Evolutionary conservation across 2,888 invertebrate genomes (phyloP), one percentile per base, ranked within the genome.

Genomic region (Allacma fusca): DNA sequence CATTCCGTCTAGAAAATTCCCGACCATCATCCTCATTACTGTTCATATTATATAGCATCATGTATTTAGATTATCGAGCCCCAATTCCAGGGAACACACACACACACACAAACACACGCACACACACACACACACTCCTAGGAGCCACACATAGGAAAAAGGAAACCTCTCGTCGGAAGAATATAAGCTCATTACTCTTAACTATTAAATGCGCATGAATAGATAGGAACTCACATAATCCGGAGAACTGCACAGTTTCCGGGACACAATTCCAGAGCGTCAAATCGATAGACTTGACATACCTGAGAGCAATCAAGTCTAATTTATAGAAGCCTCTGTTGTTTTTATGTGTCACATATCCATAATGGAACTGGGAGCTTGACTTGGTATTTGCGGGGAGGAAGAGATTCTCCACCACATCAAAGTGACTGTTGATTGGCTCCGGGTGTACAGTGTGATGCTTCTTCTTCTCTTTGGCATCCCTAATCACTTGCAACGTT

Each of bases 351-450:
- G 91, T 91, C 64, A 92, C 92, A 86, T 92, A 93, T 59, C 92
- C 93, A 86, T 91, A 92, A 84, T 91, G 90, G 87, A 91, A 92
- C 84, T 88, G 88, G 80, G 90, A 89, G 16, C 88, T 88, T 13
- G 88, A 85, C 81, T 88, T 83, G 62, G 77, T 89, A 28, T 89
- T 86, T 23, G 90, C 89, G 7, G 91, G 91, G 81, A 91, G 89
- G 85, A 90, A 91, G 34, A 91, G 87, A 75, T 90, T 89, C 82
- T 89, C 89, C 5, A 92, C 92, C 83, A 92, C 88, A 87, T 93
- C 92, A 86, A 92, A 92, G 85, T 92, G 91, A 19, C 92, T 92
- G 84, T 92, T 92, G 64, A 93, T 91, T 0, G 92, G 92, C 85
- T 92, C 91, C 0, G 91, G 91, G 85, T 92, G 91, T 1, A 91